Conservation (phyloP, 2,113 vertebrate genomes). For the Calyptomena viridis region DNA sequence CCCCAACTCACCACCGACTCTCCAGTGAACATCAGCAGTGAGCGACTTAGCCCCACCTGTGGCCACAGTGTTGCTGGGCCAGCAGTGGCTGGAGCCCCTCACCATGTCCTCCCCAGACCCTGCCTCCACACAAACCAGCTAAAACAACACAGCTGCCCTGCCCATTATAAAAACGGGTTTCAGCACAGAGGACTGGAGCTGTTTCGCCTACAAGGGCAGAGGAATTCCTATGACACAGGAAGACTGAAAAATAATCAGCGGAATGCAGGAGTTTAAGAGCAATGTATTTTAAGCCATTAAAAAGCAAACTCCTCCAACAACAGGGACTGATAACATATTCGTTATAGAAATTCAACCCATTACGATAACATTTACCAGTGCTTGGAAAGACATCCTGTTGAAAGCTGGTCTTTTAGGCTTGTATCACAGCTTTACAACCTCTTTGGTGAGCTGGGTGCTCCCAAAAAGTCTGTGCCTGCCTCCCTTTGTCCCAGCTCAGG, state of each 20-base stretch:
- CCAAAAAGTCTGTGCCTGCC: not conserved
- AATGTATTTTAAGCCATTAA: slow-evolving; percentile 3
- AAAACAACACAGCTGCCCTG: slow-evolving; percentile 57
- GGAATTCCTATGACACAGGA: slow-evolving; percentile 54
- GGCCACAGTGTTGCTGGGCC: fast-evolving
- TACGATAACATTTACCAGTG: slow-evolving; percentile 2
- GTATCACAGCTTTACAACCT: not conserved
- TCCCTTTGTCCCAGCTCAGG: not conserved
- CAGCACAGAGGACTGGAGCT: not conserved
- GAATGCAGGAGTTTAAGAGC: not conserved
- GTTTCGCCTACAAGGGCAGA: slow-evolving; percentile 32
- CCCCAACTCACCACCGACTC: not conserved
- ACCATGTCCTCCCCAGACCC: not conserved
- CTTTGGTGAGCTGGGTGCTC: not conserved
- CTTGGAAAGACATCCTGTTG: slow-evolving; percentile 7
- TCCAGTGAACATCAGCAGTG: fast-evolving
- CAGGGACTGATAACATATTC: not conserved
- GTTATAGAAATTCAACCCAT: not conserved
- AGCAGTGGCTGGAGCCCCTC: fast-evolving
- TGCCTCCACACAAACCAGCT: not conserved
- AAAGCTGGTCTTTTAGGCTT: not conserved
- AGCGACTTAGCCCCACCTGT: fast-evolving
- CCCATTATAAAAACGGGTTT: slow-evolving; percentile 27
- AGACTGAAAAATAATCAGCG: slow-evolving; percentile 27
- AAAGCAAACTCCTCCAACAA: not conserved